Conservation (phyloP, 2,888 invertebrate species). For the Augiades crinisus region DNA sequence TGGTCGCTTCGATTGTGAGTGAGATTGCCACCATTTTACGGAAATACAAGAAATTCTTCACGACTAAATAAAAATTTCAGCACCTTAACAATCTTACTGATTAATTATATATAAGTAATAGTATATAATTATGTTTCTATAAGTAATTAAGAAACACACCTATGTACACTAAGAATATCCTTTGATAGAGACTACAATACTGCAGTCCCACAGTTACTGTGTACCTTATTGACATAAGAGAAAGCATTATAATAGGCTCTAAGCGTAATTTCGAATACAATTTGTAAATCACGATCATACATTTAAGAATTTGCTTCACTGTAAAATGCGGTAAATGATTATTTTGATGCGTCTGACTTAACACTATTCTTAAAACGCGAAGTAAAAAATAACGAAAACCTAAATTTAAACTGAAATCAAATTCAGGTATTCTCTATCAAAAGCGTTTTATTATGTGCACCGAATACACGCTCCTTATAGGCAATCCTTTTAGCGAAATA, state of each 20-base stretch:
- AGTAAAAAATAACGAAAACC: too few relatives aligned
- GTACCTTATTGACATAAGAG: not conserved
- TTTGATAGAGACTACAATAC: too few relatives aligned
- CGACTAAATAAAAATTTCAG: too few relatives aligned
- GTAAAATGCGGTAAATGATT: slow-evolving; percentile 4
- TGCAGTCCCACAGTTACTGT: too few relatives aligned
- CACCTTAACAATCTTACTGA: too few relatives aligned
- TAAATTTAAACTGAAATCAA: slow-evolving; percentile 1
- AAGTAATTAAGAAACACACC: too few relatives aligned
- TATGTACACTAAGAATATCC: too few relatives aligned
- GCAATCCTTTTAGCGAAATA: slow-evolving; percentile 16
- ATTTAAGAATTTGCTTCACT: slow-evolving; percentile 7
- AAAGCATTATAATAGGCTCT: not conserved
- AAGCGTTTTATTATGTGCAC: slow-evolving; percentile 1
- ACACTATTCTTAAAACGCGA: not conserved
- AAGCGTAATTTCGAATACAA: not conserved
- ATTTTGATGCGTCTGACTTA: slow-evolving; percentile 6
- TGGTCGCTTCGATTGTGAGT: too few relatives aligned
- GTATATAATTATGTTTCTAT: too few relatives aligned
- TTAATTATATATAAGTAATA: too few relatives aligned
- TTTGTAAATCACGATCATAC: slow-evolving; percentile 13
- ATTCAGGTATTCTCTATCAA: not conserved
- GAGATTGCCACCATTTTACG: too few relatives aligned
- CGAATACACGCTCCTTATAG: not conserved
- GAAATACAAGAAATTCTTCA: too few relatives aligned